These are phyloP conservation scores for Ptiloglossa arizonensis DNA, from an alignment of 1,140 invertebrate species.

Conservation along the genomic window DNA sequence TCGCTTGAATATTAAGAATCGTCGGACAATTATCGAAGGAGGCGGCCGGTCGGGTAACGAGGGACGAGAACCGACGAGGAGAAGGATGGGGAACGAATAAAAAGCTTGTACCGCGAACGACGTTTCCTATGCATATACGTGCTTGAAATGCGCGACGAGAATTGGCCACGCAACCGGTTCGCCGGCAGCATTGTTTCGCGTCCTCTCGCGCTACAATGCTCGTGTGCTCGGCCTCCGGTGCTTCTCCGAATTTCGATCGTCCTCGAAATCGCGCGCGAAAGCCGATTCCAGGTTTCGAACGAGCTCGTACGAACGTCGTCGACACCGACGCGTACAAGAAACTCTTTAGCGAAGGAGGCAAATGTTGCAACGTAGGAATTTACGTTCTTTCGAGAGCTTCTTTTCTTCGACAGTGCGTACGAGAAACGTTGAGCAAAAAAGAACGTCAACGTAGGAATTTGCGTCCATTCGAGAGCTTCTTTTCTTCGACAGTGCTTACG, in stretches of 20 bases:
- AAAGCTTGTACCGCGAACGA: conserved; percentile 38
- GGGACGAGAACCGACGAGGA: too few species aligned
- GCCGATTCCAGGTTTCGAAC: neutral
- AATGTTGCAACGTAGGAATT: too few species aligned
- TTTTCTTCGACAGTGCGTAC: too few species aligned
- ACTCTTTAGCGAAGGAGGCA: too few species aligned
- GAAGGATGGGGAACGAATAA: conserved; percentile 12
- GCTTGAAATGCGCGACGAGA: conserved; percentile 39
- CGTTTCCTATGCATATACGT: conserved; percentile 40
- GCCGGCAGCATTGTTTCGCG: conserved; percentile 36
- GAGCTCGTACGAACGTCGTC: too few species aligned
- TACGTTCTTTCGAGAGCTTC: too few species aligned
- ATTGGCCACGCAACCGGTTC: conserved; percentile 31
- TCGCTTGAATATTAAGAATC: conserved; percentile 54
- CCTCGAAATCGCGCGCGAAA: neutral
- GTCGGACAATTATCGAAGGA: conserved; percentile 32
- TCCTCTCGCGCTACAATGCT: neutral
- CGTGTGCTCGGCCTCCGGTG: neutral
- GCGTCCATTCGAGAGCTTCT: too few species aligned
- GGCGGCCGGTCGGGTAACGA: neutral
- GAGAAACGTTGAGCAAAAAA: too few species aligned
- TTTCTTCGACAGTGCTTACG: too few species aligned
- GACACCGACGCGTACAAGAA: too few species aligned
- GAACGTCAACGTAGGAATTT: too few species aligned
- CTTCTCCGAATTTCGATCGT: conserved; percentile 14